Conservation (phyloP, 1,140 invertebrate species). For the Euura lappo region DNA sequence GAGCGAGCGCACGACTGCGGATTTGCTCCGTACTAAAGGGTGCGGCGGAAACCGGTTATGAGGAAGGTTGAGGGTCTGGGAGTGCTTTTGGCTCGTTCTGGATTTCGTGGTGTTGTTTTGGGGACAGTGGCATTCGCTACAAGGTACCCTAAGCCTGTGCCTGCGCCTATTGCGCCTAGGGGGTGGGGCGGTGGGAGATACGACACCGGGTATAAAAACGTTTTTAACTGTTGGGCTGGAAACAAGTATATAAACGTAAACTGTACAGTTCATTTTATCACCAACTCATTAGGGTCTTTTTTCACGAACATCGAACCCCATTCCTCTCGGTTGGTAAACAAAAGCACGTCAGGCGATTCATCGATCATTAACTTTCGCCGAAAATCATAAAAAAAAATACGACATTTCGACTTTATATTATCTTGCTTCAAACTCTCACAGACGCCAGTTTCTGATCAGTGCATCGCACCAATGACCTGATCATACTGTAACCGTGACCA, state of each 20-base stretch:
- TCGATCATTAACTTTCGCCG: no score
- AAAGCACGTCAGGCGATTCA: no score
- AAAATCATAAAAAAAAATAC: no score
- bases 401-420: no score
- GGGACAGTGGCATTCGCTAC: conserved; percentile 59
- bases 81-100: conserved; percentile 39
- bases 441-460: no score
- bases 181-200: conserved; percentile 55
- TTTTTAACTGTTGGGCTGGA: conserved; percentile 63
- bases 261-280: conserved; percentile 26
- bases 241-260: conserved; percentile 59
- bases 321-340: no score
- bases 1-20: conserved; percentile 61
- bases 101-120: conserved; percentile 36
- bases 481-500: not conserved
- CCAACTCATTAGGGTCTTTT: no score
- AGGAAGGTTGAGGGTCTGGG: conserved; percentile 41
- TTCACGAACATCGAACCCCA: no score
- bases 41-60: conserved; percentile 47
- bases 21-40: conserved; percentile 62
- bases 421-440: no score
- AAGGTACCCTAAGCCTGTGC: conserved; percentile 60
- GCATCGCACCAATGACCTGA: no score
- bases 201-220: conserved; percentile 61
- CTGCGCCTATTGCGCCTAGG: conserved; percentile 61